Evolutionary conservation across 2,113 vertebrate genomes (phyloP), one percentile per base, ranked within the genome.

Genomic region (Atrichornis clamosus): DNA sequence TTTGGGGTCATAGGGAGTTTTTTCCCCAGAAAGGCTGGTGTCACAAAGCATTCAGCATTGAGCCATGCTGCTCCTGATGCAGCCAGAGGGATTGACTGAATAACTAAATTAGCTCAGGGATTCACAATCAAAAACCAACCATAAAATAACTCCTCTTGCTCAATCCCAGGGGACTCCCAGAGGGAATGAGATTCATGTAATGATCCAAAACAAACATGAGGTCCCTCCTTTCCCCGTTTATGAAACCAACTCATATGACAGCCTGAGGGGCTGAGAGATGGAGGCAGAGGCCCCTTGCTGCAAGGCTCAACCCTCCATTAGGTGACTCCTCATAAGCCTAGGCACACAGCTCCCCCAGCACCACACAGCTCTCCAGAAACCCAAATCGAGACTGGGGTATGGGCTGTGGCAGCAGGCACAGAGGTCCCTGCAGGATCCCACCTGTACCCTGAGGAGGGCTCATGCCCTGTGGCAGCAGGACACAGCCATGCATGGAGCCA

Each of bases 81-180:
- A 83, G 78, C 58, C 6, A 4, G 18, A 70, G 30, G 58, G 39
- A 84, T 58, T 5, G 2, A 65, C 70, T 89, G 82, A 79, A 49
- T 5, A 6, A 28, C 65, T 90, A 75, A 85, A 88, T 73, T 73
- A 91, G 85, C 79, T 94, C 30, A 89, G 93, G 70, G 86, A 91
- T 75, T 74, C 82, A 70, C 68, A 79, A 70, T n/a, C 72, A 50
- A 94, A 79, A 69, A 19, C 22, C 73, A 75, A 7, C 44, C 9
- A 2, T 87, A 92, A 94, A 91, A 42, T 52, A 83, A 35, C 39
- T 37, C 49, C 84, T 87, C 82, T 53, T 81, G 35, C 84, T 76
- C 41, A 33, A 82, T 92, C 92, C 76, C 87, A 60, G 0, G 9
- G 37, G 92, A 42, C 56, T 81, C 74, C 60, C 67, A 56, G 50